Percentiles rank a stretch among this genome's conserved stretches.
Evolutionary conservation across 92 coral and sea anemone species (phyloP).

Genomic region (Parazoanthus atlanticus): DNA sequence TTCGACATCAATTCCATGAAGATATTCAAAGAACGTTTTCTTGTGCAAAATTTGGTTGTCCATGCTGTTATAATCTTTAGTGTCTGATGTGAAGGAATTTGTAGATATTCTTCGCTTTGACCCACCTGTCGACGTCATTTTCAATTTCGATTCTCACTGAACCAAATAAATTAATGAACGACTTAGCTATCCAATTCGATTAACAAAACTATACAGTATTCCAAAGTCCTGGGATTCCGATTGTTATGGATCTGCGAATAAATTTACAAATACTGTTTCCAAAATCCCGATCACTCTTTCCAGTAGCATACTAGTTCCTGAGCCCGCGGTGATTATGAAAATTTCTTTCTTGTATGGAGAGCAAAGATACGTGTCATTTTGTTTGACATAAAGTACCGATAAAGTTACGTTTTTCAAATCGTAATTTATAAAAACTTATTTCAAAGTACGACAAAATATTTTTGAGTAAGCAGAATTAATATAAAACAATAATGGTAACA

Average conservation of each 20-base stretch:
- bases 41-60: neutral
- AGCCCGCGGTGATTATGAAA: constrained; percentile 10
- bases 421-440: too few species aligned
- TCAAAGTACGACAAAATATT: neutral
- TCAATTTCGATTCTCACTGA: neutral
- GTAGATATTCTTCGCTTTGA: neutral
- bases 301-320: too few species aligned
- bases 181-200: neutral
- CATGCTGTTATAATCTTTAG: neutral
- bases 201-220: neutral
- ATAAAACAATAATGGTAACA: neutral
- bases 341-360: neutral
- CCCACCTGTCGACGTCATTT: constrained; percentile 10
- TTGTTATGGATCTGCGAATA: neutral
- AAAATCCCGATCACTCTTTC: neutral
- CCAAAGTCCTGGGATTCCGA: neutral
- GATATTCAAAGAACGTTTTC: neutral
- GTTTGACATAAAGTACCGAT: neutral
- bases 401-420: too few species aligned
- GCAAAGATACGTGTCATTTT: neutral
- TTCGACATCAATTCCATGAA: constrained; percentile 60
- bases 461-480: too few species aligned
- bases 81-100: neutral
- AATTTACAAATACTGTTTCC: neutral
- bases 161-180: neutral